Conservation (phyloP, 2,888 invertebrate species). For the Margaritifera margaritifera region DNA sequence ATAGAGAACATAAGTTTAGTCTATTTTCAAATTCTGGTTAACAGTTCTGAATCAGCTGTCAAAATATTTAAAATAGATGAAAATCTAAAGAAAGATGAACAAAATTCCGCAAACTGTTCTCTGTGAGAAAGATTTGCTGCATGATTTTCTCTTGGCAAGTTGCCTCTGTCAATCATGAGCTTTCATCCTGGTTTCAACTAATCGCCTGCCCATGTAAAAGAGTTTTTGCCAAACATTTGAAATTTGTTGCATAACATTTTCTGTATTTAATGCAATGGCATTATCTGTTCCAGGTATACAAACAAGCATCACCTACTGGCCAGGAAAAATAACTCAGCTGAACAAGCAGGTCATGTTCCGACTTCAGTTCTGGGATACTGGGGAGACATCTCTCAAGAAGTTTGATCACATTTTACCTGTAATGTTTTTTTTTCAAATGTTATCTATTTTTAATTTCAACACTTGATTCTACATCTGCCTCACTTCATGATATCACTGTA, state of each 20-base stretch:
- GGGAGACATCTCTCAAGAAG: conserved; percentile 76
- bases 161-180: no score
- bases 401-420: conserved; percentile 77
- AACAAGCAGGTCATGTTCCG: conserved; percentile 76
- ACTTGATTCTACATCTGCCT: not conserved
- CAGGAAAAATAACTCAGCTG: conserved; percentile 76
- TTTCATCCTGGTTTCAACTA: no score
- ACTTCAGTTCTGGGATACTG: conserved; percentile 78
- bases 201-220: no score
- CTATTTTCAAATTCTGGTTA: not conserved
- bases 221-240: no score
- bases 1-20: not conserved
- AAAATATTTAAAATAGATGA: not conserved
- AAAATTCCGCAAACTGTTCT: not conserved
- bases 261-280: not conserved
- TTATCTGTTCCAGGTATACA: conserved; percentile 73
- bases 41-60: not conserved
- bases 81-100: no score
- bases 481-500: not conserved
- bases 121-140: no score
- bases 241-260: no score
- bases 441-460: not conserved
- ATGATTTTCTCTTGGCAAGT: no score
- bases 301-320: conserved; percentile 77
- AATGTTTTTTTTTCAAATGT: conserved; percentile 40